Percentiles rank a stretch among this genome's conserved stretches.
phyloP scores from a whole-genome alignment of 2,113 vertebrate species.

The Campylorhamphus procurvoides region DNA sequence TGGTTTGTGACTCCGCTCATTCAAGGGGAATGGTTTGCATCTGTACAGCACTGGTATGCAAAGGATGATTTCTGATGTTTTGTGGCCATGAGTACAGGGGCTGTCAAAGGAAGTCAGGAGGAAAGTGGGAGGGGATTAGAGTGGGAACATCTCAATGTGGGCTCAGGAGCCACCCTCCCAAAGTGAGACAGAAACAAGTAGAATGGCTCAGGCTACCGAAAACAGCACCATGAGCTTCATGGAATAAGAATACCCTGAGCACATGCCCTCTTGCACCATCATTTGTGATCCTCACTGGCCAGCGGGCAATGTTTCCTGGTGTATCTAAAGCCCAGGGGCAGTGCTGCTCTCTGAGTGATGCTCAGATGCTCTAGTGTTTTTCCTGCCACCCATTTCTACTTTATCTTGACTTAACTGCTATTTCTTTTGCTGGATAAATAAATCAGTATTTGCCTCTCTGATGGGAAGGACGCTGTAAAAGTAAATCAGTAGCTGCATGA shows the following conservation, averaged over 20 bases:
- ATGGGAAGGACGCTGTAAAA: not conserved
- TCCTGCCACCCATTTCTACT: not conserved
- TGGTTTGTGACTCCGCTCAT: not conserved
- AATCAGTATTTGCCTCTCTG: not conserved
- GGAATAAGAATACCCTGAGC: not conserved
- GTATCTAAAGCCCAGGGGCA: not conserved
- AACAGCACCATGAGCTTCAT: not conserved
- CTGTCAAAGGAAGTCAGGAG: not conserved
- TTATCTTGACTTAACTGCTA: not conserved
- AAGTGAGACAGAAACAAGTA: not conserved
- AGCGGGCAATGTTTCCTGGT: fast-evolving
- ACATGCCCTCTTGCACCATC: not conserved
- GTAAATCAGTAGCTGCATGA: not conserved
- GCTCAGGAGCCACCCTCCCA: not conserved
- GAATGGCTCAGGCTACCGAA: not conserved
- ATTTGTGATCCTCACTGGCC: not conserved
- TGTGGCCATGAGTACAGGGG: not conserved
- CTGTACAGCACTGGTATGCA: not conserved
- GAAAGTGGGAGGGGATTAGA: not conserved
- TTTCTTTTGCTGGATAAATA: not conserved
- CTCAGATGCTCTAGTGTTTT: not conserved
- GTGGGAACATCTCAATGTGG: not conserved
- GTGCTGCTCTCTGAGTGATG: not conserved
- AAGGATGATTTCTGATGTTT: not conserved
- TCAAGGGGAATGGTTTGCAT: not conserved